These are phyloP conservation scores for Meriones unguiculatus DNA, from an alignment of 2,113 vertebrate genomes.

Conservation along the genomic window DNA sequence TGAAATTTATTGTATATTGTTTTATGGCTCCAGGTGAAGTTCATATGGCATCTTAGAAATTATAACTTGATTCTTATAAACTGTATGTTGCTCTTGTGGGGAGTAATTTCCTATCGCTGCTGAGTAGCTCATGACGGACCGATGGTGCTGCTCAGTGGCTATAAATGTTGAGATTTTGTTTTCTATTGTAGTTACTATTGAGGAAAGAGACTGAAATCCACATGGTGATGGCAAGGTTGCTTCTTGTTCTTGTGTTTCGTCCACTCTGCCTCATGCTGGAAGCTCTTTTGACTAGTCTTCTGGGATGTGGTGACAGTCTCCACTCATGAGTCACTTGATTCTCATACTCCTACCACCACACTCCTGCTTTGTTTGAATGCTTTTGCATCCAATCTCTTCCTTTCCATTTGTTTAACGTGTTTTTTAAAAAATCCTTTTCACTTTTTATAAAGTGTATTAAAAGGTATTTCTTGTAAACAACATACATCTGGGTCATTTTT, in stretches of 20 bases:
- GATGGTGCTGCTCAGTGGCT: background rate
- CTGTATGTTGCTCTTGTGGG: background rate
- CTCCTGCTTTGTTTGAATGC: background rate
- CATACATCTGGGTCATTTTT: background rate
- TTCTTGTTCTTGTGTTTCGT: background rate
- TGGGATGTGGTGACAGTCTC: background rate
- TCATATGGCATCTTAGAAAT: background rate
- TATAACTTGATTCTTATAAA: background rate
- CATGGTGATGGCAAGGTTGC: background rate
- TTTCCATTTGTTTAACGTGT: background rate
- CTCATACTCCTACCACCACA: background rate
- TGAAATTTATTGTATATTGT: slow-evolving; percentile 2
- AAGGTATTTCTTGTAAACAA: background rate
- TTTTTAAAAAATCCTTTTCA: background rate
- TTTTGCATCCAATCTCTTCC: background rate
- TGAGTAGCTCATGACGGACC: slow-evolving; percentile 5
- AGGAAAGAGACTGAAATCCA: background rate
- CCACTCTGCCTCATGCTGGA: background rate
- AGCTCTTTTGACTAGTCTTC: background rate
- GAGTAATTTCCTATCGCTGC: slow-evolving; percentile 1
- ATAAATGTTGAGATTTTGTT: background rate
- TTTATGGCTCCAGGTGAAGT: background rate
- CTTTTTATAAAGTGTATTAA: background rate
- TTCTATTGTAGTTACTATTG: slow-evolving; percentile 4
- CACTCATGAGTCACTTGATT: background rate